Evolutionary conservation across 2,888 invertebrate genomes (phyloP).

Genomic region (Netelia inedita): DNA sequence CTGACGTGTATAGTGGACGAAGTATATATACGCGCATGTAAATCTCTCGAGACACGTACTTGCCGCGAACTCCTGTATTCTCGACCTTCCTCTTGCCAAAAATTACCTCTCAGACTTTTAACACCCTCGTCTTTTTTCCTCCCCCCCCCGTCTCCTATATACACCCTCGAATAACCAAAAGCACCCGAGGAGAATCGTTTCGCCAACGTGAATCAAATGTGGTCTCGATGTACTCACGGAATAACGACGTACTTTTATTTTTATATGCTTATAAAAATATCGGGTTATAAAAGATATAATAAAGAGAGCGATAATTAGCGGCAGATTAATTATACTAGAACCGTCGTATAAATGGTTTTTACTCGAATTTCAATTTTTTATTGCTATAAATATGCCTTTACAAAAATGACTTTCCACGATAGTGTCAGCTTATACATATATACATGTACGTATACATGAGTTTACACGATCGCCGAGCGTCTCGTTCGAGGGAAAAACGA

Average conservation of each 20-base stretch:
- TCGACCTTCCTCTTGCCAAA: slow-evolving; percentile 25
- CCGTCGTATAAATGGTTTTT: background rate
- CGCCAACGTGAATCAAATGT: background rate
- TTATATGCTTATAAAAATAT: background rate
- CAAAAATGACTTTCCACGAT: background rate
- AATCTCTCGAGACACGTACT: slow-evolving; percentile 39
- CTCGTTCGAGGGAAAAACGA: slow-evolving; percentile 35
- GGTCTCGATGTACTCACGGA: too few species aligned
- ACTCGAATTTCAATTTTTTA: background rate
- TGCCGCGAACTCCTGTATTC: background rate
- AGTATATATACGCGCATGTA: slow-evolving; percentile 1
- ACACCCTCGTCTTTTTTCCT: background rate
- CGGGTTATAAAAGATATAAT: too few species aligned
- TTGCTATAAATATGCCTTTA: background rate
- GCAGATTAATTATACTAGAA: background rate
- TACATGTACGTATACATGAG: background rate
- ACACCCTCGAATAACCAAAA: slow-evolving; percentile 12
- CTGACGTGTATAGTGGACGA: background rate
- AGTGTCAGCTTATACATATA: background rate
- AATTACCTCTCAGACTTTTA: slow-evolving; percentile 36
- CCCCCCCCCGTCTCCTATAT: background rate
- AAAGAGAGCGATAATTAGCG: too few species aligned
- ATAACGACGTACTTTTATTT: background rate
- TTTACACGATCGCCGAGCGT: slow-evolving; percentile 34
- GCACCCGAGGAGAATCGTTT: background rate